Base-by-base conservation (phyloP, 2,888 invertebrate genomes). In the Parasteatoda lunata region DNA sequence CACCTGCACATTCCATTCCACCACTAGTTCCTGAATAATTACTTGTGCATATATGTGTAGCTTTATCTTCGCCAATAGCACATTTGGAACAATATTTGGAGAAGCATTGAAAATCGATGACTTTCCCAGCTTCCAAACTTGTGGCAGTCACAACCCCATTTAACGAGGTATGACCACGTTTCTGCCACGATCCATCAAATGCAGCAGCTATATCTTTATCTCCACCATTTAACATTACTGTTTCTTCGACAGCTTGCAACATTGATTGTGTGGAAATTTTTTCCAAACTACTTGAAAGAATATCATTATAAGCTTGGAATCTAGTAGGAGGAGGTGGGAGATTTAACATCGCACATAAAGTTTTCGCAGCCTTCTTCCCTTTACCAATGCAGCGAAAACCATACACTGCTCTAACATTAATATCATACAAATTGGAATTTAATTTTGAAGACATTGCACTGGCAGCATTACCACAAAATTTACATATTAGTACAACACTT, bases 321-420 rank as follows among this genome's bases (percentile, higher is more conserved):
- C 59, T 75, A 9, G 59, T 11, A 8, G 75, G 2, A 30, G 30
- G 30, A 30, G 30, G 30, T 1, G 30, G 30, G 30, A 30, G 30
- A 30, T 30, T 30, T 30, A 30, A 30, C 30, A 30, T 30, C 30
- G 30, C 30, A 30, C 30, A 30, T 30, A 30, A 30, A 30, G 59
- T 54, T 51, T 59, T 51, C 7, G 59, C 54, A 45, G 75, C 59
- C 30, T 45, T 64, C 45, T 13, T 52, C 5, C 52, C 59, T 59
- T 75, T 75, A 4, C 75, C 75, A 59, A 75, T 75, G 59, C 75
- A 64, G 1, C 75, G 59, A 15, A 75, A 11, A 6, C 75, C 75
- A 47, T 75, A 75, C 30, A 59, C 75, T 8, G 59, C 13, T 15
- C 75, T 9, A 2, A 75, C 6, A 30, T 75, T 75, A 6, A 75